Evolutionary conservation across 2,113 vertebrate genomes (phyloP).

Genomic region (Tragelaphus scriptus): DNA sequence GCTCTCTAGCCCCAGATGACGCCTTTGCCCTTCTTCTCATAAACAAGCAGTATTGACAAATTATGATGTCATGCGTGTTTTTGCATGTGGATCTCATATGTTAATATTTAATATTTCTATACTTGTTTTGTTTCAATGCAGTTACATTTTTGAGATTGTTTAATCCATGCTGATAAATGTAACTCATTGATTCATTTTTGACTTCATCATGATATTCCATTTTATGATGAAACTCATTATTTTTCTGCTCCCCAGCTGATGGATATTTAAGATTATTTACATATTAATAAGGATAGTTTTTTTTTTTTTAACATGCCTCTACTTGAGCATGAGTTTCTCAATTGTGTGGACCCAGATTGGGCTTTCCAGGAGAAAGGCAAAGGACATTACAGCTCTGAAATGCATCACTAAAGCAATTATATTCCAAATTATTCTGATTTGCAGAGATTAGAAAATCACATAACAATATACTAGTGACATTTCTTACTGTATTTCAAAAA

Average conservation of each 20-base stretch:
- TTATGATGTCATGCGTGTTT: neutral
- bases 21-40: rapidly evolving
- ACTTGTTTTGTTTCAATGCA: neutral
- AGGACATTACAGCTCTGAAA: neutral
- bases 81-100: neutral
- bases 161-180: neutral
- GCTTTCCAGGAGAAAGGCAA: neutral
- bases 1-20: rapidly evolving
- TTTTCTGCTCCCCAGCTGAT: neutral
- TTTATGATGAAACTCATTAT: neutral
- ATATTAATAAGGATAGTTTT: neutral
- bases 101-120: neutral
- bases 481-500: neutral
- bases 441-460: neutral
- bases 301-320: neutral
- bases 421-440: neutral
- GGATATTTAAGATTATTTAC: neutral
- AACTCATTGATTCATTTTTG: neutral
- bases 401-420: neutral
- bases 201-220: neutral
- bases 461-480: neutral
- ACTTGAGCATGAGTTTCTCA: neutral
- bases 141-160: neutral
- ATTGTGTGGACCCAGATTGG: rapidly evolving
- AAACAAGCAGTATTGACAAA: neutral